Base-by-base conservation (phyloP, 2,888 invertebrate species). In the Euplexia lucipara region DNA sequence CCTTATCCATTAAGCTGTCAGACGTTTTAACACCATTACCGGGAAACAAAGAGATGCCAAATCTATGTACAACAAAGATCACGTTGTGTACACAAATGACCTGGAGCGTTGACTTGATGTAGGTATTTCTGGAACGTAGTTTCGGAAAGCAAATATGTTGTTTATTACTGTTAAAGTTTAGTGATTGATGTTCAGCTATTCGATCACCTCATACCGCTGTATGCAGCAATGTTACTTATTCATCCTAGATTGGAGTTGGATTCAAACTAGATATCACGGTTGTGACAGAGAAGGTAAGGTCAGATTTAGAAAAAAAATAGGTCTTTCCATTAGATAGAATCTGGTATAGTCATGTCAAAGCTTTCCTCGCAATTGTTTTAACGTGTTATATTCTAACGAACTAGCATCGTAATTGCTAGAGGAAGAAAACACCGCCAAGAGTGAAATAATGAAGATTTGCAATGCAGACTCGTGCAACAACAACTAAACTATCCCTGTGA, bases 1-100 rank as follows among this genome's bases (percentile, higher is more conserved):
- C 39, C 47, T 59, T 39, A 20, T 59, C 70, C 70, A 70, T 70
- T 65, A 59, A 41, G 34, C 47, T 70, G 61, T 48, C 65, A 70
- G 30, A 60, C 20, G 39, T 58, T 30, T 70, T 30, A 35, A 41
- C 60, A 41, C 39, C 47, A 70, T 60, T 39, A 41, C 34, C 35
- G 30, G 20, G 47, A n/a, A 66, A 70, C 70, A 60, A 65, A 70
- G 35, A 35, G 20, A 60, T 48, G 18, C 9, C 5, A n/a, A 48
- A 52, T 62, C 39, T 59, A 39, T 47, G 14, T 41, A 70, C 18
- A 39, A 47, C 65, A 47, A 60, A 39, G 14, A 30, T 59, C 39
- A 30, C n/a, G n/a, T 59, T 41, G 57, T 30, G 16, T 16, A 20
- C 6, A 9, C 4, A 16, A 39, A 34, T 39, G 39, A 47, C 45